phyloP scores from a whole-genome alignment of 2,113 vertebrate species.

The Tupaia chinensis region DNA sequence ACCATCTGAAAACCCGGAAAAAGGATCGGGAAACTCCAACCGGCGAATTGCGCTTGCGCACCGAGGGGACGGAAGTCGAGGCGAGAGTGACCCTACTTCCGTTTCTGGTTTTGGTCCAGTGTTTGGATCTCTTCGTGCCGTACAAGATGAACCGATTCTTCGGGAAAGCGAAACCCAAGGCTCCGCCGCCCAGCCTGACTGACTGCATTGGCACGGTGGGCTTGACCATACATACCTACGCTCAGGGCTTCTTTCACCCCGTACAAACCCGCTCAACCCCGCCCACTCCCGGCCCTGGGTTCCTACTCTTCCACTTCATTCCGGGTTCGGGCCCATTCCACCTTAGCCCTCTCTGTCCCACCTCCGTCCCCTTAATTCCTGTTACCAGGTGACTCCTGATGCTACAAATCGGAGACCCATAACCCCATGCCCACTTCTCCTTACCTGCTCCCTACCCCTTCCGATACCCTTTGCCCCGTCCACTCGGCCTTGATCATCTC shows the following conservation, averaged over 20 bases:
- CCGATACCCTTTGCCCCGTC: not conserved
- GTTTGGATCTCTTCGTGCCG: conserved; percentile 53
- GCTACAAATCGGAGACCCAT: not conserved
- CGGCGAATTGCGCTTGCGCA: conserved; percentile 66
- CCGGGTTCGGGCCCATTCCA: not conserved
- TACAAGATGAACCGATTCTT: conserved; percentile 96
- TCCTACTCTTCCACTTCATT: not conserved
- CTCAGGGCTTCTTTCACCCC: not conserved
- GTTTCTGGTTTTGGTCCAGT: conserved; percentile 68
- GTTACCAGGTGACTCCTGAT: conserved; percentile 37
- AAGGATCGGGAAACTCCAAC: not conserved
- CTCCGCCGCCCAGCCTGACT: conserved; percentile 94
- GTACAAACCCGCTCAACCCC: not conserved
- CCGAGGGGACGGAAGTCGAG: conserved; percentile 65
- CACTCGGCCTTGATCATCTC: not conserved
- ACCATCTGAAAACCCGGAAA: conserved; percentile 57
- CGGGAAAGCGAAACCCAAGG: conserved; percentile 94
- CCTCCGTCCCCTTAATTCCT: not conserved
- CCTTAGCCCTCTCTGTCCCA: not conserved
- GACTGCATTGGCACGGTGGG: conserved; percentile 96
- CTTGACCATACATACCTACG: not conserved
- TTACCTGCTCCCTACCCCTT: not conserved
- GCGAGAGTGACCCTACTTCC: conserved; percentile 61
- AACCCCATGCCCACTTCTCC: not conserved
- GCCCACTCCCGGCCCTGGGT: not conserved